These are phyloP conservation scores for Gymnodraco acuticeps DNA, from an alignment of 2,797 vertebrate genomes.

Conservation along the genomic window DNA sequence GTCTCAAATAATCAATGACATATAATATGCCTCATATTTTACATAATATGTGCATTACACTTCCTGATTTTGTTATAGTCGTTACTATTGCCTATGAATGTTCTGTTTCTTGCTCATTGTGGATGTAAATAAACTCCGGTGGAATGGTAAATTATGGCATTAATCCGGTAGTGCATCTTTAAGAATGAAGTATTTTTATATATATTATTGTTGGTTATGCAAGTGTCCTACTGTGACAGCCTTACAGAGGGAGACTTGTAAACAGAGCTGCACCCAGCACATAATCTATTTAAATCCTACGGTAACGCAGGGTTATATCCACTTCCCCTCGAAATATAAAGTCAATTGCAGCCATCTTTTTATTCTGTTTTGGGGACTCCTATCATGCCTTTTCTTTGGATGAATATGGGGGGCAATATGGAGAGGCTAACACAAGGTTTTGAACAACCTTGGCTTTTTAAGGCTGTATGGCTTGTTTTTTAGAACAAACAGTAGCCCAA, in stretches of 20 bases:
- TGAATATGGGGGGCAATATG: constrained; percentile 14
- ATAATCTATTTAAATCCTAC: constrained; percentile 76
- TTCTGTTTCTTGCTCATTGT: constrained; percentile 18
- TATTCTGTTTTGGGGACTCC: constrained; percentile 41
- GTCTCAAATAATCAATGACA: constrained; percentile 67
- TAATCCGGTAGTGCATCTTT: constrained; percentile 55
- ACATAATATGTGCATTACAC: constrained; percentile 27
- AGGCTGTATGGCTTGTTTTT: constrained; percentile 14
- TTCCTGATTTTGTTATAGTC: constrained; percentile 41
- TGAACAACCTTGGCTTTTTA: constrained; percentile 34
- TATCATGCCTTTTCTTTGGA: constrained; percentile 19
- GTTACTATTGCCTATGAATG: constrained; percentile 18
- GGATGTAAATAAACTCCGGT: constrained; percentile 36
- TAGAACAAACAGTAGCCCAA: constrained; percentile 30
- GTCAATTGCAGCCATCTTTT: constrained; percentile 59
- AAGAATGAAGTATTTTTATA: constrained; percentile 50
- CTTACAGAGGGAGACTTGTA: constrained; percentile 71
- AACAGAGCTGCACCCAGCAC: constrained; percentile 66
- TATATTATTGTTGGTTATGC: constrained; percentile 52
- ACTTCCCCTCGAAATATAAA: constrained; percentile 64
- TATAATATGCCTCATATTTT: constrained; percentile 56
- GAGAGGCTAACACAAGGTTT: constrained; percentile 7
- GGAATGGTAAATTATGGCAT: constrained; percentile 14
- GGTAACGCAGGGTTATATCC: constrained; percentile 73
- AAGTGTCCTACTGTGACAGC: constrained; percentile 67